Percentiles rank a stretch among this genome's conserved stretches.
phyloP scores from a whole-genome alignment of 2,113 vertebrate species.

The Thalassoma bifasciatum region DNA sequence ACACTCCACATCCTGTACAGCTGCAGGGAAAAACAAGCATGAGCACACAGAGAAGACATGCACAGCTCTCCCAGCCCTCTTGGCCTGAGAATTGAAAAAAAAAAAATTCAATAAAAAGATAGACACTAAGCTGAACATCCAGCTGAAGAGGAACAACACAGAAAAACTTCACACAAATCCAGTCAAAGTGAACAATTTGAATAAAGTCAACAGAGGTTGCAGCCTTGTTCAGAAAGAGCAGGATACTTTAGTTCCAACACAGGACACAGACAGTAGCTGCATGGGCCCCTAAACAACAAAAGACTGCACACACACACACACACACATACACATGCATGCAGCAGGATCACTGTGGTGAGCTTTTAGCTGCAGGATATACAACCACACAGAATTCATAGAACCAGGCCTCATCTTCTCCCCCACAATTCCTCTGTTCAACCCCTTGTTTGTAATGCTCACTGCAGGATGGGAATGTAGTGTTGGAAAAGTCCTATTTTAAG shows the following conservation, averaged over 20 bases:
- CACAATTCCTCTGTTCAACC: constrained; percentile 22
- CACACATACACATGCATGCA: constrained; percentile 25
- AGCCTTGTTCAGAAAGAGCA: neutral
- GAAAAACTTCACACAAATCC: constrained; percentile 3
- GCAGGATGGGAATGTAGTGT: neutral
- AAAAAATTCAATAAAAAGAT: neutral
- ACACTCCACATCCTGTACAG: constrained; percentile 67
- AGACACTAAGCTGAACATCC: neutral
- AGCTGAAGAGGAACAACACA: neutral
- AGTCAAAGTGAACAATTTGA: constrained; percentile 30
- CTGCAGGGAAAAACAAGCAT: constrained; percentile 58
- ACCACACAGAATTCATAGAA: neutral
- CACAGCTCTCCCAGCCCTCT: neutral
- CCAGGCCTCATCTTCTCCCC: neutral
- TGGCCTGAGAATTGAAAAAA: neutral
- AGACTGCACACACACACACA: constrained; percentile 31
- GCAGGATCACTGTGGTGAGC: constrained; percentile 18
- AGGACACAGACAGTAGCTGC: neutral
- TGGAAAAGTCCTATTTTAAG: constrained; percentile 60
- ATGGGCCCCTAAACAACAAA: constrained; percentile 23
- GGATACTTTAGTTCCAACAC: constrained; percentile 11
- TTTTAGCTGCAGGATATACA: constrained; percentile 17
- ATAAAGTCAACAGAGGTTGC: constrained; percentile 20
- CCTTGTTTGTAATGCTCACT: constrained; percentile 12
- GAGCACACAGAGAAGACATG: constrained; percentile 27